phyloP scores from a whole-genome alignment of 2,797 vertebrate species.

The Eremophila alpestris region DNA sequence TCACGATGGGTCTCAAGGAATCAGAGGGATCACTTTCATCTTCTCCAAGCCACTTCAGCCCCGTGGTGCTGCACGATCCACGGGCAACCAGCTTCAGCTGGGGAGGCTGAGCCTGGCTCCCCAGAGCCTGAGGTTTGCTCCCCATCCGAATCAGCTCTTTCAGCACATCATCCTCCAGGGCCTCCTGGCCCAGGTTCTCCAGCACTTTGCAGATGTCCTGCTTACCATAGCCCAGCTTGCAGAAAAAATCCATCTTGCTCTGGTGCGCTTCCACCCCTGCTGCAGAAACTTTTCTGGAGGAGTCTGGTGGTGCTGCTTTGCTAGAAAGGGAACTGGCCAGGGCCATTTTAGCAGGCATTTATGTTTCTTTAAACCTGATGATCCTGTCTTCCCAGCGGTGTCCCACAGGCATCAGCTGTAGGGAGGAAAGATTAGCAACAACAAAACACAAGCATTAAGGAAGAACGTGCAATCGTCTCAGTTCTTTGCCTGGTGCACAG shows the following conservation, averaged over 20 bases:
- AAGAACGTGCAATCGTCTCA: neutral
- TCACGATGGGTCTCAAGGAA: slow-evolving; percentile 85
- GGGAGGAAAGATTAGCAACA: neutral
- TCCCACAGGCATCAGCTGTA: neutral
- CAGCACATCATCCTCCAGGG: slow-evolving; percentile 90
- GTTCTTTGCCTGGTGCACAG: neutral
- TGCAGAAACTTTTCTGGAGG: neutral
- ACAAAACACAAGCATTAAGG: neutral
- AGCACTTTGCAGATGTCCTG: slow-evolving; percentile 84
- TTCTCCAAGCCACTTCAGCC: slow-evolving; percentile 11
- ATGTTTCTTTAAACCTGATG: neutral
- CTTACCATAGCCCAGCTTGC: slow-evolving; percentile 86
- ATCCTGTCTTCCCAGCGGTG: neutral
- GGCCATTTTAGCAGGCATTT: neutral
- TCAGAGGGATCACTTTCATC: slow-evolving; percentile 7
- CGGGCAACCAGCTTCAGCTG: slow-evolving; percentile 77
- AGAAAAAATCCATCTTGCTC: slow-evolving; percentile 87
- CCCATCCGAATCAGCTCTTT: slow-evolving; percentile 89
- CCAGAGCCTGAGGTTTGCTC: slow-evolving; percentile 60
- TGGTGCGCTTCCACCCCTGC: slow-evolving; percentile 73
- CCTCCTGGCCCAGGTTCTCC: slow-evolving; percentile 80
- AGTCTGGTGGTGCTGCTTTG: neutral
- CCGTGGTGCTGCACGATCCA: slow-evolving; percentile 71
- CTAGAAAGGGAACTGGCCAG: neutral
- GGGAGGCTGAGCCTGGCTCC: neutral